Conservation (phyloP, 2,113 vertebrate species). For the Nibea coibor region DNA sequence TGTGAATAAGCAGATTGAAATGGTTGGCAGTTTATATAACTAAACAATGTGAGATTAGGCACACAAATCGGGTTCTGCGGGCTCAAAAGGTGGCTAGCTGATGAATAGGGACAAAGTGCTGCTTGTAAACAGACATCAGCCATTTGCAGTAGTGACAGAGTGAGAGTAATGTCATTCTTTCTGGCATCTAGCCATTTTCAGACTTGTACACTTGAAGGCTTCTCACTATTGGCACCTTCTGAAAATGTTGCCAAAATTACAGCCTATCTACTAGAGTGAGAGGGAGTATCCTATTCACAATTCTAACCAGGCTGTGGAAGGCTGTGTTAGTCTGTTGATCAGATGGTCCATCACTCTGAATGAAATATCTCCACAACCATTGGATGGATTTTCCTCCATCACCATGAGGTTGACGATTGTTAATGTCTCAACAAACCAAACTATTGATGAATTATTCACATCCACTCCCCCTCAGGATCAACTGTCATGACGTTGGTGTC, state of each 20-base stretch:
- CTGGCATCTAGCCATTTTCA: neutral
- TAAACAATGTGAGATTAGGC: neutral
- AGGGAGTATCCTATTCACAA: neutral
- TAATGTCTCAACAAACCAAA: neutral
- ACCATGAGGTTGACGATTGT: neutral
- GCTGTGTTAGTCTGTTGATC: neutral
- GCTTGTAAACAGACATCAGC: constrained; percentile 1
- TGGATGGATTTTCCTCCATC: neutral
- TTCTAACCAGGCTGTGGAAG: neutral
- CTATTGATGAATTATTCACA: neutral
- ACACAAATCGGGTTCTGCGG: neutral
- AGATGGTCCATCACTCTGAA: neutral
- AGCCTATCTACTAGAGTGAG: neutral
- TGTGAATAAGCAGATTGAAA: constrained; percentile 21
- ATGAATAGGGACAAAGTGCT: neutral
- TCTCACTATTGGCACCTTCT: constrained; percentile 7
- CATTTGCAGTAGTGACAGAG: constrained; percentile 4
- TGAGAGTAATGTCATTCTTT: neutral
- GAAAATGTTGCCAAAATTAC: constrained; percentile 6
- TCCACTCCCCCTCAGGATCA: too few species aligned
- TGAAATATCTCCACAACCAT: neutral
- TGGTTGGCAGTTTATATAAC: constrained; percentile 2
- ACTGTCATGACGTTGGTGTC: neutral
- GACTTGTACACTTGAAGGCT: neutral
- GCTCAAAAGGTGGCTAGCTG: neutral